Conservation (phyloP, 2,797 vertebrate species). For the Ptychadena robeensis region DNA sequence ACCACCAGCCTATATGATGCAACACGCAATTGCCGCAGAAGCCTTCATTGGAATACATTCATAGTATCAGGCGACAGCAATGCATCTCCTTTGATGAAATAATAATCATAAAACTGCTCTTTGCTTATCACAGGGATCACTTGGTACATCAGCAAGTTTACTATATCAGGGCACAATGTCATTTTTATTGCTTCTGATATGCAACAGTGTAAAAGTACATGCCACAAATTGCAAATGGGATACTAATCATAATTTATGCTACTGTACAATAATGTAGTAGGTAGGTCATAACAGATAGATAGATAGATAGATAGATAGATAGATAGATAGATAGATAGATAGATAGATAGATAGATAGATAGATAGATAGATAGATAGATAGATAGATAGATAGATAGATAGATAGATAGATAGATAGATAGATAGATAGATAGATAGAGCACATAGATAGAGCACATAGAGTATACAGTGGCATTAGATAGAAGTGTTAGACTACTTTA, state of each 20-base stretch:
- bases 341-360: neutral
- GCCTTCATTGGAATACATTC: neutral
- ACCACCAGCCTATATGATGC: neutral
- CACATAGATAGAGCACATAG: slow-evolving; percentile 2
- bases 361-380: neutral
- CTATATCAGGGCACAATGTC: neutral
- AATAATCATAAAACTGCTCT: too few species aligned
- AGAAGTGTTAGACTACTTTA: neutral
- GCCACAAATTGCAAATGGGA: too few species aligned
- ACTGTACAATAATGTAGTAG: neutral
- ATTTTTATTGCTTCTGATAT: neutral
- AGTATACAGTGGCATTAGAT: too few species aligned
- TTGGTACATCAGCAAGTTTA: too few species aligned
- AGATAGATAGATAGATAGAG: slow-evolving; percentile 20
- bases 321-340: too few species aligned
- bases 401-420: neutral
- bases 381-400: neutral
- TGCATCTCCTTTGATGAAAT: neutral
- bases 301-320: too few species aligned
- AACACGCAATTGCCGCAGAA: neutral
- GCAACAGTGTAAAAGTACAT: neutral
- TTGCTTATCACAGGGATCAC: too few species aligned
- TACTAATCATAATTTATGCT: neutral
- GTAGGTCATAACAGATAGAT: too few species aligned
- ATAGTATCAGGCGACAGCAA: neutral